Evolutionary conservation across 2,797 vertebrate genomes (phyloP).

Genomic region (Sorex maritimensis): DNA sequence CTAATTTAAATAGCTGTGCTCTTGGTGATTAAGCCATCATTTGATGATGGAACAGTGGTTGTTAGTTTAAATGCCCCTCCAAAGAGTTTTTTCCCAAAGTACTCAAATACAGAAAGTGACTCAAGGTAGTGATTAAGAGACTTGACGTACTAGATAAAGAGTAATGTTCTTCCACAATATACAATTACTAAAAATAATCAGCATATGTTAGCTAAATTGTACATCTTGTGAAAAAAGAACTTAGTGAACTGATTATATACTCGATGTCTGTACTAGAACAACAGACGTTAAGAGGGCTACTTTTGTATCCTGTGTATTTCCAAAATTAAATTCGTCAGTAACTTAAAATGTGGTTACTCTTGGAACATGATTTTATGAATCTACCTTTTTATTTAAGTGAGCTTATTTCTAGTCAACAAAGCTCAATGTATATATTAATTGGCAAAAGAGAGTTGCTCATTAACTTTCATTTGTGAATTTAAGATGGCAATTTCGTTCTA

Average conservation of each 20-base stretch:
- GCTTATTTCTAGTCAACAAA: conserved; percentile 64
- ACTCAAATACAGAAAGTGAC: conserved; percentile 81
- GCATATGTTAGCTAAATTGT: conserved; percentile 67
- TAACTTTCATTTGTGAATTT: conserved; percentile 62
- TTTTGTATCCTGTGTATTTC: conserved; percentile 25
- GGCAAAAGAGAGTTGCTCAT: conserved; percentile 46
- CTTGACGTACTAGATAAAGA: conserved; percentile 51
- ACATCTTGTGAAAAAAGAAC: conserved; percentile 60
- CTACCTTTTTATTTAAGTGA: conserved; percentile 59
- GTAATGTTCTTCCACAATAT: conserved; percentile 69
- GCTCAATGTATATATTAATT: conserved; percentile 51
- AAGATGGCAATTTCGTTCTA: conserved; percentile 36
- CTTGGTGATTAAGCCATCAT: conserved; percentile 84
- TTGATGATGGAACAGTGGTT: conserved; percentile 80
- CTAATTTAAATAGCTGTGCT: conserved; percentile 83
- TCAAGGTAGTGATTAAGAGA: conserved; percentile 78
- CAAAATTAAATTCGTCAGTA: conserved; percentile 45
- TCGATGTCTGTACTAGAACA: conserved; percentile 33
- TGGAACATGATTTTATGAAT: conserved; percentile 22
- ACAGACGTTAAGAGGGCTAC: neutral
- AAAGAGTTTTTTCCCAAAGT: conserved; percentile 79
- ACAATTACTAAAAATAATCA: conserved; percentile 60
- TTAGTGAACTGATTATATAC: conserved; percentile 45
- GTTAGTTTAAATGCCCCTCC: conserved; percentile 79
- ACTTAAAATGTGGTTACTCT: neutral